Percentiles rank a stretch among this genome's conserved stretches.
These are phyloP conservation scores for Alitta virens DNA, from an alignment of 2,888 invertebrate species.

Conservation along the genomic window DNA sequence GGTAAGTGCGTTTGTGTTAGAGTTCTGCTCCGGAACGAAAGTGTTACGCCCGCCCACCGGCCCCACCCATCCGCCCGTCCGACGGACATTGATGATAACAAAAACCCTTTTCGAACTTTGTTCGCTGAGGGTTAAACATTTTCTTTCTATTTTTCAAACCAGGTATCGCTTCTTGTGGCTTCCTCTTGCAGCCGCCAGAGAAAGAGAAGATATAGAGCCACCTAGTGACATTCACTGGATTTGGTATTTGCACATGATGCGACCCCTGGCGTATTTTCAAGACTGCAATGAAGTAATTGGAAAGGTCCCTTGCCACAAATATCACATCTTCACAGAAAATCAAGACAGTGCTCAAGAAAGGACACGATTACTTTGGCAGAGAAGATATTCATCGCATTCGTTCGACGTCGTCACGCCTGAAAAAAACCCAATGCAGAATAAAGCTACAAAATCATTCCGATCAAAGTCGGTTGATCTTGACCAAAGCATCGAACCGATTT, in stretches of 20 bases:
- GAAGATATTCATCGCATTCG: constrained; percentile 36
- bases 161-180: constrained; percentile 59
- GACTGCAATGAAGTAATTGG: constrained; percentile 44
- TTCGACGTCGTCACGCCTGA: not conserved
- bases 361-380: constrained; percentile 38
- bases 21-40: too few relatives aligned
- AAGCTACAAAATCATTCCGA: not conserved
- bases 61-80: too few relatives aligned
- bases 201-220: constrained; percentile 47
- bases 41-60: too few relatives aligned
- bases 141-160: too few relatives aligned
- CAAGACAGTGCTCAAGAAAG: constrained; percentile 39
- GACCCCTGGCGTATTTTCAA: constrained; percentile 44
- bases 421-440: not conserved
- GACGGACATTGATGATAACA: too few relatives aligned
- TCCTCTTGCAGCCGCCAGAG: constrained; percentile 54
- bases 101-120: too few relatives aligned
- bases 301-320: constrained; percentile 52
- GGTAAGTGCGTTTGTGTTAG: too few relatives aligned
- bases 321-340: constrained; percentile 42
- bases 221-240: constrained; percentile 61
- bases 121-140: too few relatives aligned
- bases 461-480: not conserved
- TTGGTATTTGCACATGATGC: constrained; percentile 58
- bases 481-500: not conserved